These are phyloP conservation scores for Entelurus aequoreus DNA, from an alignment of 2,113 vertebrate genomes.

Conservation along the genomic window DNA sequence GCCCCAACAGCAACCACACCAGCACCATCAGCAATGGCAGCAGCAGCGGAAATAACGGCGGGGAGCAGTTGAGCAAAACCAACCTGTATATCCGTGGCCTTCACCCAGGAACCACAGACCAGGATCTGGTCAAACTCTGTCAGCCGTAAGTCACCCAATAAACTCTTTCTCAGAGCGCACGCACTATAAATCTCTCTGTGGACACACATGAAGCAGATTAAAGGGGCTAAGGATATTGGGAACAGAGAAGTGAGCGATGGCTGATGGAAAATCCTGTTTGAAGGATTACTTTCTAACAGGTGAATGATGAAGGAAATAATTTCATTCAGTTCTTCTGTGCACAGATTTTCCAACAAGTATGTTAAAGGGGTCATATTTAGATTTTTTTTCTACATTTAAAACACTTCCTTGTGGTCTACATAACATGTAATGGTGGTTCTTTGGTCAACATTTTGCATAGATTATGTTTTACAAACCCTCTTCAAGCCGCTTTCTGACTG, in stretches of 20 bases:
- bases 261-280: neutral
- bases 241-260: neutral
- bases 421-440: too few species aligned
- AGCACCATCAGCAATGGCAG: constrained; percentile 63
- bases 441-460: too few species aligned
- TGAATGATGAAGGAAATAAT: constrained; percentile 12
- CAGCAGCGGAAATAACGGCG: constrained; percentile 53
- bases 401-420: too few species aligned
- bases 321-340: constrained; percentile 46
- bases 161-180: constrained; percentile 7
- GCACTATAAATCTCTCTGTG: constrained; percentile 34
- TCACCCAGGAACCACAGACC: constrained; percentile 88
- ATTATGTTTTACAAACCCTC: too few species aligned
- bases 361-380: too few species aligned
- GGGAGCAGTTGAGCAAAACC: constrained; percentile 89
- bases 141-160: constrained; percentile 80
- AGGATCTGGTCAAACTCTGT: constrained; percentile 90
- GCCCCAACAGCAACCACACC: constrained; percentile 72
- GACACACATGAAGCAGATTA: constrained; percentile 1
- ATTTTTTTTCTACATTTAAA: too few species aligned
- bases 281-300: constrained; percentile 14
- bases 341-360: constrained; percentile 54
- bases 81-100: constrained; percentile 91
- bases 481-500: too few species aligned
- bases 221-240: constrained; percentile 20